phyloP scores from a whole-genome alignment of 1,140 invertebrate genomes.

The Cryptotermes secundus region DNA sequence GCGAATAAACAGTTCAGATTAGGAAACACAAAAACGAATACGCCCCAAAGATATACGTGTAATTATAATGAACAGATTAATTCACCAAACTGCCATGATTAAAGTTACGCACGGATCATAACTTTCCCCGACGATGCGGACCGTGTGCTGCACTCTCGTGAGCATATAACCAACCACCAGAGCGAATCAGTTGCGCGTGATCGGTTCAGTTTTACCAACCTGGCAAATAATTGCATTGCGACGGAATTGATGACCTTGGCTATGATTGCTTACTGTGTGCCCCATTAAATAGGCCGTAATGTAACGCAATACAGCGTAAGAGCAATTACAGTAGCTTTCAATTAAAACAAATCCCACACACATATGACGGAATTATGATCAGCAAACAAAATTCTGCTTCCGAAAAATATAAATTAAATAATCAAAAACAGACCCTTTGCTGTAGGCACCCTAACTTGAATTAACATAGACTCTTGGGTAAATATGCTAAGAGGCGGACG shows the following conservation, averaged over 20 bases:
- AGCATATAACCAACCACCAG: neutral
- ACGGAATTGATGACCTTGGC: neutral
- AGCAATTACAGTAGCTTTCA: neutral
- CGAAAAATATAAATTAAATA: no score
- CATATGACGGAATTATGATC: neutral
- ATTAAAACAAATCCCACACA: neutral
- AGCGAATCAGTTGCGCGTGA: neutral
- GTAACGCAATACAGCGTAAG: neutral
- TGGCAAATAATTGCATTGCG: neutral
- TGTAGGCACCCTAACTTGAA: no score
- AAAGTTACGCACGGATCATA: neutral
- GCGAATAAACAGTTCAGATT: no score
- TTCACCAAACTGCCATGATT: neutral
- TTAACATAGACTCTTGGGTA: no score
- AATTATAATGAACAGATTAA: neutral
- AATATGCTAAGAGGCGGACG: no score
- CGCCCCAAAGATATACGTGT: neutral
- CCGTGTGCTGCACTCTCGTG: neutral
- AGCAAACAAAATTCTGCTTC: no score
- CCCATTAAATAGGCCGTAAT: neutral
- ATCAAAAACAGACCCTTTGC: no score
- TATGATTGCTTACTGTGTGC: neutral
- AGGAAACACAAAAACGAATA: no score
- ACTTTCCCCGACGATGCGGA: neutral
- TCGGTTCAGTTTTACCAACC: no score